A percentile compares a stretch with the other conserved stretches of the same genome.
Conservation (phyloP, 2,113 vertebrate genomes). For the Craseonycteris thonglongyai region DNA sequence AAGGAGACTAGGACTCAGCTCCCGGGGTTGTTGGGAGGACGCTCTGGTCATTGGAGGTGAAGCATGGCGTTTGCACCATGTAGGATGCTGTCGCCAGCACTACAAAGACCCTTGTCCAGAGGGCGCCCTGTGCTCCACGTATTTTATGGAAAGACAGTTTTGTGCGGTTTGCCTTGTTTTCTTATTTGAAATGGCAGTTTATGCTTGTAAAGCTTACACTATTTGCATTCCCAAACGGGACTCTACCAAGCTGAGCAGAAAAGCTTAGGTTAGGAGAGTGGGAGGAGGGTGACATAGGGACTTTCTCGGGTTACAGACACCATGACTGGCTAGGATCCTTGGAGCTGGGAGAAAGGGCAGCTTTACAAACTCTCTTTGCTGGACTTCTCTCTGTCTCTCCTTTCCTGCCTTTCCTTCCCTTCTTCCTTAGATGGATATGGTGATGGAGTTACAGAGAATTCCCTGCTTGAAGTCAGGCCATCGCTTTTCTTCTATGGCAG, state of each 20-base stretch:
- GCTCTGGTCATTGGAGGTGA: neutral
- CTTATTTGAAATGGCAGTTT: neutral
- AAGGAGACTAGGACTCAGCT: neutral
- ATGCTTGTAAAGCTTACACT: neutral
- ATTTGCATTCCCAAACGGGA: neutral
- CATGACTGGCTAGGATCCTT: neutral
- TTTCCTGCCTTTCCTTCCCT: neutral
- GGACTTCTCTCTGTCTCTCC: neutral
- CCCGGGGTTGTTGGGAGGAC: neutral
- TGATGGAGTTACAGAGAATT: neutral
- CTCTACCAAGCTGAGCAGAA: neutral
- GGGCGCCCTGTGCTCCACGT: neutral
- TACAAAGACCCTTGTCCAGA: neutral
- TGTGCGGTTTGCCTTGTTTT: neutral
- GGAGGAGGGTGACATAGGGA: rapidly evolving
- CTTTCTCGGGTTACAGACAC: neutral
- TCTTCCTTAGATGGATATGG: neutral
- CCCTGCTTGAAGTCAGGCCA: neutral
- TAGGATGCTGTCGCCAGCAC: neutral
- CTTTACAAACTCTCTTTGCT: neutral
- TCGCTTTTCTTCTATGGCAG: neutral
- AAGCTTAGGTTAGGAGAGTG: neutral
- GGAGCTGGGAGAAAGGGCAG: rapidly evolving
- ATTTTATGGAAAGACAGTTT: neutral
- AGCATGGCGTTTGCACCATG: neutral